A percentile compares a stretch with the other conserved stretches of the same genome.
Evolutionary conservation across 2,888 invertebrate genomes (phyloP).

Genomic region (Oscheius sp.): DNA sequence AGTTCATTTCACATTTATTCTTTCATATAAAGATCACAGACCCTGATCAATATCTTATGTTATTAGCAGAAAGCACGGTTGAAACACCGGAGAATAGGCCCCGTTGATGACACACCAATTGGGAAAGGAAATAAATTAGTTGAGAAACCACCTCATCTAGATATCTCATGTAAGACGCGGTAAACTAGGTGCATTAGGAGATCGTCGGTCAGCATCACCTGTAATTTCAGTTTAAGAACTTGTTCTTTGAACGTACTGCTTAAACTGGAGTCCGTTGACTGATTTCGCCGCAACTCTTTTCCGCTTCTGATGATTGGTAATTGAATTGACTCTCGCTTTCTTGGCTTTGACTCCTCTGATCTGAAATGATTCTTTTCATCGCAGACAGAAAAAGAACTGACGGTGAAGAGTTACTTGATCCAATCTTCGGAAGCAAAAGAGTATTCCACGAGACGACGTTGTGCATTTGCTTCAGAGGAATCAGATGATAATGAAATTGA

Average conservation of each 20-base stretch:
- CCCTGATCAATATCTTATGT: neutral
- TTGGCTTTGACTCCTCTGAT: constrained; percentile 14
- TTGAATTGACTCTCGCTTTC: constrained; percentile 32
- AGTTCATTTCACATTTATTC: constrained; percentile 1
- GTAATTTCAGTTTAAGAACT: neutral
- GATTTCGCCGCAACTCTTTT: constrained; percentile 5
- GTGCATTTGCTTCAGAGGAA: constrained; percentile 67
- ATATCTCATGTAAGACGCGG: neutral
- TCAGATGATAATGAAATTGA: constrained; percentile 70
- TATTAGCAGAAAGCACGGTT: constrained; percentile 10
- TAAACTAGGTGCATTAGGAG: constrained; percentile 12
- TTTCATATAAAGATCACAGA: constrained; percentile 13
- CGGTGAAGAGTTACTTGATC: constrained; percentile 18
- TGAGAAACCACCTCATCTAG: neutral
- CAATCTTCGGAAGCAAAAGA: constrained; percentile 57
- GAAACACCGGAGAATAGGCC: constrained; percentile 7
- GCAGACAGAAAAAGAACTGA: neutral
- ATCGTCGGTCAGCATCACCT: constrained; percentile 6
- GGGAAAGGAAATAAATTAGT: neutral
- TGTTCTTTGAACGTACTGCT: neutral
- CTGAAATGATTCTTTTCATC: neutral
- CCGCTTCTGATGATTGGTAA: constrained; percentile 26
- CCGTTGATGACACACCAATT: constrained; percentile 14
- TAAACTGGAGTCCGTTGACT: constrained; percentile 17
- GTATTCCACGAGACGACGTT: constrained; percentile 69